These are phyloP conservation scores for Phacellophora camtschatica DNA, from an alignment of 30 jellyfish, hydroid and myxozoan genomes.

Conservation along the genomic window DNA sequence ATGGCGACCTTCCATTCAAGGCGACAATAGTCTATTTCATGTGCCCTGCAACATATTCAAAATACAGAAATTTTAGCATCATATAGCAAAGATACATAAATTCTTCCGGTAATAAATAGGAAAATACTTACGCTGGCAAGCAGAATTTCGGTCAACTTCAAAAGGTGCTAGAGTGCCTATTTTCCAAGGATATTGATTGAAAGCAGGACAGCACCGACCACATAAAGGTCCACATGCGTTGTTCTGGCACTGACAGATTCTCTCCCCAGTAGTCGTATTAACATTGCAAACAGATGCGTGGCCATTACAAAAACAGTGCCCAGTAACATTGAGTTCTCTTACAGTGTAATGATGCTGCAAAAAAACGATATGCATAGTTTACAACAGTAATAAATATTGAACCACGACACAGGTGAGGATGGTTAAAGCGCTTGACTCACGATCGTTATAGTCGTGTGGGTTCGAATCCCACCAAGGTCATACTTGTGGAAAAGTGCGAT, in stretches of 20 bases:
- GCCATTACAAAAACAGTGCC: constrained; percentile 85
- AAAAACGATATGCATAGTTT: no score
- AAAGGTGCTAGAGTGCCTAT: constrained; percentile 73
- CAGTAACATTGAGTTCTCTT: constrained; percentile 66
- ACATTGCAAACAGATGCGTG: constrained; percentile 81
- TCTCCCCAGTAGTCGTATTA: constrained; percentile 46
- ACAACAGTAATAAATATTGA: neutral
- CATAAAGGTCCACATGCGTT: constrained; percentile 90
- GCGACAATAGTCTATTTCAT: no score
- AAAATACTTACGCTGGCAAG: constrained; percentile 73
- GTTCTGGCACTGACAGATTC: constrained; percentile 72
- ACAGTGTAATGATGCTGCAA: constrained; percentile 81
- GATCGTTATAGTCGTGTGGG: no score
- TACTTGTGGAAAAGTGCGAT: no score
- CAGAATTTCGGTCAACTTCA: constrained; percentile 67
- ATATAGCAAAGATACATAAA: no score
- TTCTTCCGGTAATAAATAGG: no score
- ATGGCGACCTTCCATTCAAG: no score
- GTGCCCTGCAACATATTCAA: no score
- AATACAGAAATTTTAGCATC: no score
- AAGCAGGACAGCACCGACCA: constrained; percentile 81
- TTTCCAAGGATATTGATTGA: constrained; percentile 83
- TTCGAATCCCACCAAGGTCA: no score
- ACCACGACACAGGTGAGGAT: neutral
- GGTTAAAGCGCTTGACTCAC: no score